Evolutionary conservation across 2,888 invertebrate species (phyloP), one percentile per base, ranked within the genome.

Genomic region (Eilema caniola): DNA sequence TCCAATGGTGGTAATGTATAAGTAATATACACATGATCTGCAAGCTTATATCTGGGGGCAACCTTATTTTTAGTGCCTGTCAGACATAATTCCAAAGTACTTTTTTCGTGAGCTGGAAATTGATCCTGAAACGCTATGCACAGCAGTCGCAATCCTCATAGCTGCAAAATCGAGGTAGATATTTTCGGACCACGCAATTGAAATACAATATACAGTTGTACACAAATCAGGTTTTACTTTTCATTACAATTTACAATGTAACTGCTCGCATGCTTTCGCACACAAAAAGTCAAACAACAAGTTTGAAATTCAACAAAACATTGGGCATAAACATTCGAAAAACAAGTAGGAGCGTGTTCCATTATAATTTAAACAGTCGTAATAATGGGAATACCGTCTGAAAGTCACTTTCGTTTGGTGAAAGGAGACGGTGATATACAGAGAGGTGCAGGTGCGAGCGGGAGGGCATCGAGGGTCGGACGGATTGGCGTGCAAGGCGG

Each of bases 321-420:
- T 75, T 74, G 60, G 37, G 66, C 59, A 72, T 79, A 74, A 82
- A 75, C 75, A 74, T 72, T 68, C 72, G 10, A 75, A 78, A 83
- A 85, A 80, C 80, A 78, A 78, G 66, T 67, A 74, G 78, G 77
- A 85, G 84, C 87, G 86, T 85, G 86, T 80, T 79, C 76, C 76
- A 83, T 82, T 83, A 83, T 82, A 86, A 83, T 86, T 85, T 83
- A 81, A 83, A 77, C 82, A 80, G 80, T 79, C 79, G 83, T 81
- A 85, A 71, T 80, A 81, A 85, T 81, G 82, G 81, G 81, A 84
- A 86, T 88, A 79, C 86, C 85, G 79, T 81, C 85, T 80, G 82
- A 84, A 82, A 85, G 83, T 87, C 78, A 84, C 83, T 84, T 85
- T 84, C 80, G 64, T 73, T 80, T n/a, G 59, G 75, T 61, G 62